Base-by-base conservation (phyloP, 2,113 vertebrate genomes). In the Apodemus speciosus region DNA sequence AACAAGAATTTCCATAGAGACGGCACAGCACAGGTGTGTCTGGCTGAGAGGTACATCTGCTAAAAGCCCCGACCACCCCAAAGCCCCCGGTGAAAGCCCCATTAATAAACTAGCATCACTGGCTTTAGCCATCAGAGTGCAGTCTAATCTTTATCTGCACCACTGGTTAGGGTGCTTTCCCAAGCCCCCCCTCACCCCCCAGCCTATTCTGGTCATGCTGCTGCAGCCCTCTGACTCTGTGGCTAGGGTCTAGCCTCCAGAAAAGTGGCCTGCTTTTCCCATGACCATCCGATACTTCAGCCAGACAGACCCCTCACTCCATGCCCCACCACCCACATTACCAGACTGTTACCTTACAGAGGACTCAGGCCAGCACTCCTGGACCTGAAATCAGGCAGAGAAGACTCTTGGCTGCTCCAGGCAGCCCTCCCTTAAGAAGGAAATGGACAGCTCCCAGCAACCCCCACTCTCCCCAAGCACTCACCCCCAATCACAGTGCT, bases 31-130 rank as follows among this genome's bases (percentile, higher is more conserved):
- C 71, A 72, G 83, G 18, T 58, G 27, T 2, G 0, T 69, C 49
- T 90, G 13, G 53, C 30, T 15, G 21, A 53, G 87, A 43, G 53
- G 21, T 58, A 46, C 20, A 56, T 88, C 58, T 64, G 49, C 76
- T 79, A 75, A 92, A 90, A 72, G 49, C 90, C 72, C 18, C 4
- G 1, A 66, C 49, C 58, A 16, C 62, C 40, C 40, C 35, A 2
- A 10, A 75, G 83, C 53, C 71, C 92, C 92, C 90, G 85, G 85
- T 0, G 43, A 60, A 69, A 21, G 62, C 77, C 21, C 0, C 79
- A 23, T 49, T 3, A 1, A 30, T 56, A 0, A 0, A 0, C 23
- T 5, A 30, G 89, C 9, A 7, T 15, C 35, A 0, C 18, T 7
- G 53, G 64, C 58, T n/a, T 0, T 38, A 9, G 27, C 56, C 60